phyloP scores from a whole-genome alignment of 2,888 invertebrate genomes.

The Celastrina argiolus region DNA sequence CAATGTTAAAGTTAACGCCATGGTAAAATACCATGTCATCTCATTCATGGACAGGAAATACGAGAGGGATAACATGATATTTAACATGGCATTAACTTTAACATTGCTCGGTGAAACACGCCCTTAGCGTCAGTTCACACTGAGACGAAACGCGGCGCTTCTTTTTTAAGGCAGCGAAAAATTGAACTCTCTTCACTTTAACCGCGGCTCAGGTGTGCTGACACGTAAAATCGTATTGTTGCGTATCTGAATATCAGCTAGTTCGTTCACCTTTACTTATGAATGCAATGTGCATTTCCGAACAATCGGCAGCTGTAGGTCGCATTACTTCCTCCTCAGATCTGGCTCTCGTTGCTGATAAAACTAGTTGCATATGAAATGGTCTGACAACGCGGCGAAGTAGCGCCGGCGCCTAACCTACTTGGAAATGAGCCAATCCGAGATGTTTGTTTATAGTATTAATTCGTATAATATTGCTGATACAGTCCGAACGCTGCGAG shows the following conservation, averaged over 20 bases:
- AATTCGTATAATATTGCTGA: constrained; percentile 52
- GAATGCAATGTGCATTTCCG: background rate
- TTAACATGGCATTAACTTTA: no score
- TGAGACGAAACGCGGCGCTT: no score
- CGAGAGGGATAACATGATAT: no score
- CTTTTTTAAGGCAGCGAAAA: no score
- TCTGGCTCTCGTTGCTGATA: constrained; percentile 20
- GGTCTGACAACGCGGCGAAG: constrained; percentile 40
- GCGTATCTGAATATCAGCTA: background rate
- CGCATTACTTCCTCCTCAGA: constrained; percentile 21
- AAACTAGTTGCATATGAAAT: constrained; percentile 44
- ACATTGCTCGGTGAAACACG: no score
- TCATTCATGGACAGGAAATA: no score
- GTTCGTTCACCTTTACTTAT: background rate
- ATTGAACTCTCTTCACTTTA: no score
- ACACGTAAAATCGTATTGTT: no score
- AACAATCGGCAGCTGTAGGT: background rate
- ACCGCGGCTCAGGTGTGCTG: no score
- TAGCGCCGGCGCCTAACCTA: constrained; percentile 66
- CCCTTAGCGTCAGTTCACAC: no score
- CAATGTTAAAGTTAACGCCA: no score
- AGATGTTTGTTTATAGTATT: constrained; percentile 71
- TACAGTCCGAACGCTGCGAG: constrained; percentile 36
- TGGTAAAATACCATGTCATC: no score
- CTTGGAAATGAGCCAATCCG: constrained; percentile 63